These are phyloP conservation scores for Nettapus auritus DNA, from an alignment of 2,113 vertebrate species.

Conservation along the genomic window DNA sequence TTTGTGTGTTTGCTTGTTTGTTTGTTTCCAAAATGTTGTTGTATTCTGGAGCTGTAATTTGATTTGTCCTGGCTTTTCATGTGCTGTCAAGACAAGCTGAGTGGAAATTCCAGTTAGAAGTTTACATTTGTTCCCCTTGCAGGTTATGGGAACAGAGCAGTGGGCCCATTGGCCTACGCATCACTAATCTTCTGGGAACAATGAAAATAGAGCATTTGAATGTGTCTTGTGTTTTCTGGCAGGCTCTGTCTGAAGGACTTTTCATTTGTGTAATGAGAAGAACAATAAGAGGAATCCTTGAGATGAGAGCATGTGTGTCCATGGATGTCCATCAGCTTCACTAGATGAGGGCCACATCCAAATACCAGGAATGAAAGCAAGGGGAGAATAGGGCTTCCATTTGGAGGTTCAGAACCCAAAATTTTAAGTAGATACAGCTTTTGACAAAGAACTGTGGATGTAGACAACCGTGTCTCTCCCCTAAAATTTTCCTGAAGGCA, in stretches of 20 bases:
- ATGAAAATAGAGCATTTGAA: slow-evolving; percentile 63
- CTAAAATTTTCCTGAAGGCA: neutral
- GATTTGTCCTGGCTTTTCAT: slow-evolving; percentile 35
- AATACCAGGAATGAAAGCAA: neutral
- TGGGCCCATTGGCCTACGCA: neutral
- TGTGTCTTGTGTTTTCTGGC: slow-evolving; percentile 52
- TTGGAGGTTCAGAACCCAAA: neutral
- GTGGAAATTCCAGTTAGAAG: slow-evolving; percentile 69
- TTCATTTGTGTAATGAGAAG: slow-evolving; percentile 17
- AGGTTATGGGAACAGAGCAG: slow-evolving; percentile 52
- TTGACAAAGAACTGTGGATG: neutral
- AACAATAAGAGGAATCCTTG: slow-evolving; percentile 39
- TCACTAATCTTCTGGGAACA: slow-evolving; percentile 67
- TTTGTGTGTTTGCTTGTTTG: neutral
- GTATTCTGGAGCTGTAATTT: slow-evolving; percentile 6
- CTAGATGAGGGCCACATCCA: neutral
- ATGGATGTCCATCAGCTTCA: neutral
- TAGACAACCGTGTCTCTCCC: neutral
- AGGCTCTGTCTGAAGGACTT: slow-evolving; percentile 53
- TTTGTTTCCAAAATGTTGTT: slow-evolving; percentile 25
- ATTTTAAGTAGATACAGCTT: neutral
- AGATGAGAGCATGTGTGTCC: neutral
- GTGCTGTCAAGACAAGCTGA: slow-evolving; percentile 58
- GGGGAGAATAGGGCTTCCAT: neutral
- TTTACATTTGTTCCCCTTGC: slow-evolving; percentile 61